A percentile compares a stretch with the other conserved stretches of the same genome.
phyloP scores from a whole-genome alignment of 30 jellyfish, hydroid and myxozoan genomes.

The Hydractinia symbiolongicarpus region DNA sequence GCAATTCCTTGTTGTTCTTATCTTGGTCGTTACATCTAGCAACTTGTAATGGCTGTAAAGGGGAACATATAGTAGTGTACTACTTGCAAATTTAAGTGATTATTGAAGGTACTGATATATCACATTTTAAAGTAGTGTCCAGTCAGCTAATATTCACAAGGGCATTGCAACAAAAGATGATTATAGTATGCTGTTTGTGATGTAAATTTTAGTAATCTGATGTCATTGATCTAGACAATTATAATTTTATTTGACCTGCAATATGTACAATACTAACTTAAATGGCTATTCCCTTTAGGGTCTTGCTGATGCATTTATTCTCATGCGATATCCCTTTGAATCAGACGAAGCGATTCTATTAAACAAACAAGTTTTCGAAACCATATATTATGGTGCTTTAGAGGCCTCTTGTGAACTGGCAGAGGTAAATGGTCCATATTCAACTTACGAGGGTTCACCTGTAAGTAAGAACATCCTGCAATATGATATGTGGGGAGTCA shows the following conservation, averaged over 20 bases:
- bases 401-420: slow-evolving; percentile 99
- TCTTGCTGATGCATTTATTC: slow-evolving; percentile 84
- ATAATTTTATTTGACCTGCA: neutral
- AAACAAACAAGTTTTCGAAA: slow-evolving; percentile 89
- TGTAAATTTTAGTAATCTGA: slow-evolving; percentile 34
- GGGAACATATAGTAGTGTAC: slow-evolving; percentile 24
- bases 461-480: slow-evolving; percentile 94
- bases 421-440: slow-evolving; percentile 76
- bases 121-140: too few relatives aligned
- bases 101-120: too few relatives aligned
- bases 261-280: neutral
- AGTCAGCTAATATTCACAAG: too few relatives aligned
- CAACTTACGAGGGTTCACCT: slow-evolving; percentile 85
- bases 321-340: slow-evolving; percentile 87
- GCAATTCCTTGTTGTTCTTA: slow-evolving; percentile 21
- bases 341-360: slow-evolving; percentile 80
- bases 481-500: slow-evolving; percentile 96
- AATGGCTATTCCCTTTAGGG: slow-evolving; percentile 45
- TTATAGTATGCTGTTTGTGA: slow-evolving; percentile 19
- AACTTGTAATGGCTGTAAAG: slow-evolving; percentile 32
- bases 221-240: neutral
- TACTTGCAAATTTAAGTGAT: too few relatives aligned
- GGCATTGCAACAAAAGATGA: too few relatives aligned
- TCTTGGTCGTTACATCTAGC: slow-evolving; percentile 28
- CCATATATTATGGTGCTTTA: slow-evolving; percentile 89